A percentile compares a stretch with the other conserved stretches of the same genome.
Conservation (phyloP, 37 sponge, comb jelly and placozoan genomes). For the Aplysina aerophoba region DNA sequence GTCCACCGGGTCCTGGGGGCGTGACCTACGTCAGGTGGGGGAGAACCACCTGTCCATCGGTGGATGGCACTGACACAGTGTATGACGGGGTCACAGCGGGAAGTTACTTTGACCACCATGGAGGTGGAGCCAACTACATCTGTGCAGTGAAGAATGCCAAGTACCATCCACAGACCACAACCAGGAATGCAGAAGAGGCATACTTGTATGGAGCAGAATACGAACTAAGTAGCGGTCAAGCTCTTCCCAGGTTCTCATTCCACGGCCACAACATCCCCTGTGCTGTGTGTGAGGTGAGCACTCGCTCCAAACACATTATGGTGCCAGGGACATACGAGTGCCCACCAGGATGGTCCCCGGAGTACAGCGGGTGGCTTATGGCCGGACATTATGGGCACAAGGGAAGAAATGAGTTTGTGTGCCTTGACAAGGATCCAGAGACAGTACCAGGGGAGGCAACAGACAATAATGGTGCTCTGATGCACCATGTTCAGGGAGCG, state of each 20-base stretch:
- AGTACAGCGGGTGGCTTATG: conserved; percentile 37
- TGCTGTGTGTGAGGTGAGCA: conserved; percentile 35
- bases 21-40: conserved; percentile 45
- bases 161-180: conserved; percentile 25
- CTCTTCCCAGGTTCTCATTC: not conserved
- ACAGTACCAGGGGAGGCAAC: not conserved
- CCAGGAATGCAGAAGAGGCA: not conserved
- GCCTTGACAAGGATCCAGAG: conserved; percentile 32
- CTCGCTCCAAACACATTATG: conserved; percentile 37
- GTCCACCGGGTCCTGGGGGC: conserved; percentile 15
- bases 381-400: conserved; percentile 17
- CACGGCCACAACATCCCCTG: conserved; percentile 17
- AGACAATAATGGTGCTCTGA: conserved; percentile 31
- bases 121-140: conserved; percentile 60
- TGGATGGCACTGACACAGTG: conserved; percentile 37
- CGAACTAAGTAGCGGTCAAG: conserved; percentile 9
- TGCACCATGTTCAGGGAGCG: conserved; percentile 27
- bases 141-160: conserved; percentile 44
- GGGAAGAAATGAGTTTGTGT: conserved; percentile 12
- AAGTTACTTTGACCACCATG: conserved; percentile 5
- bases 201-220: conserved; percentile 53
- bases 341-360: conserved; percentile 26
- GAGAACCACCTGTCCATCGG: conserved; percentile 37
- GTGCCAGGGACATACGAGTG: conserved; percentile 36
- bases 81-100: conserved; percentile 36